Conservation (phyloP, 1,140 invertebrate genomes). For the Drosophila sturtevanti region DNA sequence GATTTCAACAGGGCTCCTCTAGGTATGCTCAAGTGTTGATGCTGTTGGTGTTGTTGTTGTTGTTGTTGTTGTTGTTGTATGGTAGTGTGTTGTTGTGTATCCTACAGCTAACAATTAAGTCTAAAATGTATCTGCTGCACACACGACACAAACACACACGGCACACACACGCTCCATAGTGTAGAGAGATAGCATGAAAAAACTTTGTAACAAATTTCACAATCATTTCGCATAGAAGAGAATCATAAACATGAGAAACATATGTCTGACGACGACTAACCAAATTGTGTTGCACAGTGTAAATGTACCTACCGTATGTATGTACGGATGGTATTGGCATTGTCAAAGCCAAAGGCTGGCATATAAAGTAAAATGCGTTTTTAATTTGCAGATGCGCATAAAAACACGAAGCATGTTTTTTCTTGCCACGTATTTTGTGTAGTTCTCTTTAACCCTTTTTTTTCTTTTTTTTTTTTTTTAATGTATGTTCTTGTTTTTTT, state of each 20-base stretch:
- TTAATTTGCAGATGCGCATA: conserved; percentile 81
- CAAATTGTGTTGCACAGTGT: conserved; percentile 29
- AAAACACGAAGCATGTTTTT: conserved; percentile 21
- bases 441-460: not conserved
- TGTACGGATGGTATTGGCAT: conserved; percentile 43
- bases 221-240: conserved; percentile 57
- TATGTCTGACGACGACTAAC: conserved; percentile 13
- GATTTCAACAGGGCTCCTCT: conserved; percentile 71
- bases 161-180: conserved; percentile 10
- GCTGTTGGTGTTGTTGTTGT: conserved; percentile 61
- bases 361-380: conserved; percentile 80
- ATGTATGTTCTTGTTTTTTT: conserved; percentile 37
- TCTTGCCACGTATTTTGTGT: not conserved
- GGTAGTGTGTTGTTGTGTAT: conserved; percentile 68
- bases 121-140: conserved; percentile 55
- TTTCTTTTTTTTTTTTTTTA: not conserved
- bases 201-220: conserved; percentile 57
- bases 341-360: conserved; percentile 58
- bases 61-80: conserved; percentile 32
- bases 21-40: conserved; percentile 22
- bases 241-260: conserved; percentile 31
- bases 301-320: not conserved
- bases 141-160: conserved; percentile 33
- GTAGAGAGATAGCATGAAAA: conserved; percentile 39
- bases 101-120: conserved; percentile 79